Percentiles rank a stretch among this genome's conserved stretches.
Conservation (phyloP, 2,888 invertebrate genomes). For the Imbricaverruca yamaguchii region DNA sequence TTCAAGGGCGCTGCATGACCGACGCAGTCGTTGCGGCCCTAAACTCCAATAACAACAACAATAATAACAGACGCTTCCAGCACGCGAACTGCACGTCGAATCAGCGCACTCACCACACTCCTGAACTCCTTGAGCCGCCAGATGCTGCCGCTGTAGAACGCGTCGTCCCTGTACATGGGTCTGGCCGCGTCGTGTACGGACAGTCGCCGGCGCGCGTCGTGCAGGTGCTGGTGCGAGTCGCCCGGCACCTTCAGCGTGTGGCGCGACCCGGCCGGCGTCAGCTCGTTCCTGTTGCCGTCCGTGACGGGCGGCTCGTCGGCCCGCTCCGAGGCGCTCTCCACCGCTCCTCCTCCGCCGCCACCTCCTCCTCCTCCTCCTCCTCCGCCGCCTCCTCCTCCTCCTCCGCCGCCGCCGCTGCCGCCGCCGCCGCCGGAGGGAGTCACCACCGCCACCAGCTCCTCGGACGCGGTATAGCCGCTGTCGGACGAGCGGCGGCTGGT, state of each 20-base stretch:
- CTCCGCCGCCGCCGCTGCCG: not conserved
- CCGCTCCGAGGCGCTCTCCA: conserved; percentile 6
- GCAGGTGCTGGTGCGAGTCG: conserved; percentile 23
- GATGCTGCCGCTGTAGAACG: conserved; percentile 82
- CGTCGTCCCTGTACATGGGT: conserved; percentile 82
- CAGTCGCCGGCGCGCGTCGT: not conserved
- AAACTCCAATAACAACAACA: too few relatives aligned
- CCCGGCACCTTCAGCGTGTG: conserved; percentile 15
- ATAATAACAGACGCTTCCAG: not conserved
- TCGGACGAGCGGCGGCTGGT: not conserved
- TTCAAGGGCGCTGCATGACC: too few relatives aligned
- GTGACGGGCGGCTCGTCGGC: conserved; percentile 24
- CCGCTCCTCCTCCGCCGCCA: not conserved
- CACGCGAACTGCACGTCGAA: conserved; percentile 54
- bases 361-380: too few relatives aligned
- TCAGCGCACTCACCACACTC: conserved; percentile 79
- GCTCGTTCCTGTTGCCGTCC: conserved; percentile 25
- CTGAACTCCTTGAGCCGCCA: conserved; percentile 77
- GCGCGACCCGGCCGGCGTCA: conserved; percentile 22
- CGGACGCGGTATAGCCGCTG: not conserved
- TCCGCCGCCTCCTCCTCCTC: too few relatives aligned
- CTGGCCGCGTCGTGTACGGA: conserved; percentile 41
- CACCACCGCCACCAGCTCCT: not conserved
- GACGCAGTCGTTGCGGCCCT: too few relatives aligned
- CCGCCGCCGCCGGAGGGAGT: not conserved